A percentile compares a stretch with the other conserved stretches of the same genome.
Evolutionary conservation across 2,113 vertebrate genomes (phyloP).

Genomic region (Acanthochromis polyacanthus): DNA sequence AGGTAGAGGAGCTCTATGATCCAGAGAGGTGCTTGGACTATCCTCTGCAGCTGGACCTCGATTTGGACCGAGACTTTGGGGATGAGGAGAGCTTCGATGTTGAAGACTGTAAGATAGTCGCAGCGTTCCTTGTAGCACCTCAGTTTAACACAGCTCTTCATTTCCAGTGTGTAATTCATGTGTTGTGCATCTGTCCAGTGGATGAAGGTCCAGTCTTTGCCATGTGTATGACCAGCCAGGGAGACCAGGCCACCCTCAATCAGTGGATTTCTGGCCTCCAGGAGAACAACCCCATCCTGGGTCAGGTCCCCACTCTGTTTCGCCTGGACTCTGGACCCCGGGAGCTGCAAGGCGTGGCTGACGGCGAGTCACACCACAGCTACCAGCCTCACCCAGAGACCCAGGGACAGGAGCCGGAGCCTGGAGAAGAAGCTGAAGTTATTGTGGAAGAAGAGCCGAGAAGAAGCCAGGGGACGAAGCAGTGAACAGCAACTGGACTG

Average conservation of each 20-base stretch:
- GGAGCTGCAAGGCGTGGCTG: slow-evolving; percentile 61
- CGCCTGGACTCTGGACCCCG: slow-evolving; percentile 77
- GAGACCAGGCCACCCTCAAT: slow-evolving; percentile 87
- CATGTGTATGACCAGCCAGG: slow-evolving; percentile 88
- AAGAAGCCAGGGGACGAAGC: slow-evolving; percentile 64
- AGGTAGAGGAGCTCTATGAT: slow-evolving; percentile 85
- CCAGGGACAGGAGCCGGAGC: not conserved
- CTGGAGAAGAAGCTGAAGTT: slow-evolving; percentile 26
- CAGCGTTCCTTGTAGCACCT: rapidly evolving
- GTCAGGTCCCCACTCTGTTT: slow-evolving; percentile 87
- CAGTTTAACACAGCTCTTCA: not conserved
- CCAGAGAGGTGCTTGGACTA: slow-evolving; percentile 88
- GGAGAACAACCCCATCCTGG: slow-evolving; percentile 87
- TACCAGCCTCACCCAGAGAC: not conserved
- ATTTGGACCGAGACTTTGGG: slow-evolving; percentile 83
- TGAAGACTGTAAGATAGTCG: slow-evolving; percentile 85
- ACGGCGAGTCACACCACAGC: not conserved
- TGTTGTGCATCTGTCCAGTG: slow-evolving; percentile 79
- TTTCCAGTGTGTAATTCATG: not conserved
- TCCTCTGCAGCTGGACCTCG: slow-evolving; percentile 87
- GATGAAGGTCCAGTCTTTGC: slow-evolving; percentile 90
- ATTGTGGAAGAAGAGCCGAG: slow-evolving; percentile 55
- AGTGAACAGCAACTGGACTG: slow-evolving; percentile 48
- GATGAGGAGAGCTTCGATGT: slow-evolving; percentile 88
- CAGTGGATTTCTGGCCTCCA: slow-evolving; percentile 92